Base-by-base conservation (phyloP, 2,797 vertebrate genomes). In the Cercopithecus diana region DNA sequence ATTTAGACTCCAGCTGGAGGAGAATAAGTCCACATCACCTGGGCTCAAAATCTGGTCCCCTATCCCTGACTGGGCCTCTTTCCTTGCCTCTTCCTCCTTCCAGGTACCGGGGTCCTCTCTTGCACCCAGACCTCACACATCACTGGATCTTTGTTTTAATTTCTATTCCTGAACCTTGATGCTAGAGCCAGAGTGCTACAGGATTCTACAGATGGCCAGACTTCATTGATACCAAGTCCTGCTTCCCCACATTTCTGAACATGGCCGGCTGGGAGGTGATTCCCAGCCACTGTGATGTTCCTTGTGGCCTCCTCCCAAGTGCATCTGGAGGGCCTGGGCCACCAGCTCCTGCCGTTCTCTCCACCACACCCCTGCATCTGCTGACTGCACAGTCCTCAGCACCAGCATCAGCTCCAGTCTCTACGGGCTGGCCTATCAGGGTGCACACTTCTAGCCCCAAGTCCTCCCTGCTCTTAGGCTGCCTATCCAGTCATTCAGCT, bases 361-460 rank as follows among this genome's bases (percentile, higher is more conserved):
- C 80, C 41, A 9, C 30, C 30, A 36, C 0, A 5, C 4, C 12
- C 26, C 13, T 0, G 5, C 11, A 17, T 43, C 70, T 58, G 3
- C 33, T 83, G 48, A n/a, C 70, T 57, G 17, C 41, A 33, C 14
- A 48, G 28, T 33, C 12, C 22, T 70, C 48, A 70, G 41, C 10
- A 15, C 52, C 30, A 39, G 1, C 4, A 5, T 50, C 28, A 57
- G 73, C 12, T 0, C 12, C 11, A 3, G 57, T 1, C 48, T 73
- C 41, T 1, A 11, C 0, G 0, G 75, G 48, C 67, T 7, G 22
- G 36, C 48, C 41, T 3, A 14, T 13, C 2, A 17, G 10, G 0
- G 33, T 20, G 87, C 64, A 61, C 30, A 64, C 41, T 41, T 77
- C 48, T 57, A 11, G 26, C 41, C 50, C 43, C 20, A 4, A 9